A percentile compares a stretch with the other conserved stretches of the same genome.
Conservation (phyloP, 2,888 invertebrate genomes). For the Caenorhabditis sp. region DNA sequence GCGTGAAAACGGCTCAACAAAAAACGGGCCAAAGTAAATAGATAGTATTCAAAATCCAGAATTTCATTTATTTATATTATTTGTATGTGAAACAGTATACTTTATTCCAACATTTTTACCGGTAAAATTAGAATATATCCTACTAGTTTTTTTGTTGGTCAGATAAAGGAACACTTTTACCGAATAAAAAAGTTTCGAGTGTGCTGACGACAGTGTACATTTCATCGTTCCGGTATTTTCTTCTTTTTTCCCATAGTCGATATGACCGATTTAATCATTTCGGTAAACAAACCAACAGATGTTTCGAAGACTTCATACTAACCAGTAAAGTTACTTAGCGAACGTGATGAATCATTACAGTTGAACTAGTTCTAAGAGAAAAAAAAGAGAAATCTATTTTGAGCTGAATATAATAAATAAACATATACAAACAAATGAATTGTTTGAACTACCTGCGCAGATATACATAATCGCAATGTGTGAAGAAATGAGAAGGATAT, state of each 20-base stretch:
- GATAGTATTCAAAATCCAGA: slow-evolving; percentile 22
- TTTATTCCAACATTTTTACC: not conserved
- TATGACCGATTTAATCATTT: not conserved
- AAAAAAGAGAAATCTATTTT: not conserved
- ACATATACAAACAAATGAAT: not conserved
- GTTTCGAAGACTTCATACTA: not conserved
- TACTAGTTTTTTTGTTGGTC: not conserved
- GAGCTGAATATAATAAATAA: not conserved
- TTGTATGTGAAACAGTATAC: slow-evolving; percentile 42
- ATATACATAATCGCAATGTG: not conserved
- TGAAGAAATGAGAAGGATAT: not conserved
- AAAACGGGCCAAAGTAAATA: not conserved
- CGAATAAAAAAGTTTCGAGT: not conserved
- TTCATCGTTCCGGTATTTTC: not conserved
- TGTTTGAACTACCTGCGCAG: not conserved
- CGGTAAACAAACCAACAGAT: not conserved
- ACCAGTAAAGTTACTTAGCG: not conserved
- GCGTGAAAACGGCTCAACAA: slow-evolving; percentile 26
- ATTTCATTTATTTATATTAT: slow-evolving; percentile 8
- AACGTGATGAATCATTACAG: not conserved
- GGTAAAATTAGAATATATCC: not conserved
- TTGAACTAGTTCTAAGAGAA: not conserved
- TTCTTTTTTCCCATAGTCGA: not conserved
- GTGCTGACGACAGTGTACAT: not conserved
- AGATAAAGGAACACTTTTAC: not conserved